Percentiles rank a stretch among this genome's conserved stretches.
phyloP scores from a whole-genome alignment of 2,888 invertebrate species.

The Lydus trimaculatus region DNA sequence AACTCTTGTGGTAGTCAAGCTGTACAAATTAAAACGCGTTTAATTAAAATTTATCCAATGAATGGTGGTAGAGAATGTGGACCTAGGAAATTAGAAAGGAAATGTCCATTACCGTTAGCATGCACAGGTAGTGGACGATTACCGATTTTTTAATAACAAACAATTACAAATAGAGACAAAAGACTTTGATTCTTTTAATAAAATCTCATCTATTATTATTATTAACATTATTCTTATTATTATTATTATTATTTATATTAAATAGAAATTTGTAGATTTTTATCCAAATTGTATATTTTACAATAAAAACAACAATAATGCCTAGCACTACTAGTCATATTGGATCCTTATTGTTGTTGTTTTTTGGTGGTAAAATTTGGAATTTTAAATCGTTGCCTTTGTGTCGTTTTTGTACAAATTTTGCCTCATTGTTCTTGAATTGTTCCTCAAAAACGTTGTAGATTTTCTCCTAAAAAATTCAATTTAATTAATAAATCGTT shows the following conservation, averaged over 20 bases:
- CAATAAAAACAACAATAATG: slow-evolving; percentile 26
- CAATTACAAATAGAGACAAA: not conserved
- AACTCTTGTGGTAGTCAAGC: slow-evolving; percentile 69
- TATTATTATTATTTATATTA: slow-evolving; percentile 2
- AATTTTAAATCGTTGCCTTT: slow-evolving; percentile 71
- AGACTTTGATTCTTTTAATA: slow-evolving; percentile 4
- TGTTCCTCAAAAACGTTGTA: slow-evolving; percentile 64
- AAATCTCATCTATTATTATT: not conserved
- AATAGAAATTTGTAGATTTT: not conserved
- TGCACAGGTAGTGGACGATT: slow-evolving; percentile 40
- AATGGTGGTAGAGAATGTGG: slow-evolving; percentile 58
- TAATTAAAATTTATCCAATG: slow-evolving; percentile 54
- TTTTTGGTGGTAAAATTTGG: slow-evolving; percentile 66
- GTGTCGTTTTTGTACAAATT: slow-evolving; percentile 68
- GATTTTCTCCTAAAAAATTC: slow-evolving; percentile 67
- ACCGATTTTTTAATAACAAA: slow-evolving; percentile 9
- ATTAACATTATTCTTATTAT: not conserved
- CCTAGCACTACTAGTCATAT: slow-evolving; percentile 40
- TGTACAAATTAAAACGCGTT: slow-evolving; percentile 64
- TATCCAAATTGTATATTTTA: slow-evolving; percentile 28
- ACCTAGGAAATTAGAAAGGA: slow-evolving; percentile 54
- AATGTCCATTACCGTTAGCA: slow-evolving; percentile 51
- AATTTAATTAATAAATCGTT: slow-evolving; percentile 18
- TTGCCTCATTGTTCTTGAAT: slow-evolving; percentile 59
- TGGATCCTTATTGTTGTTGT: slow-evolving; percentile 32